Evolutionary conservation across 2,888 invertebrate species (phyloP), one percentile per base, ranked within the genome.

Genomic region (Ischnura elegans): DNA sequence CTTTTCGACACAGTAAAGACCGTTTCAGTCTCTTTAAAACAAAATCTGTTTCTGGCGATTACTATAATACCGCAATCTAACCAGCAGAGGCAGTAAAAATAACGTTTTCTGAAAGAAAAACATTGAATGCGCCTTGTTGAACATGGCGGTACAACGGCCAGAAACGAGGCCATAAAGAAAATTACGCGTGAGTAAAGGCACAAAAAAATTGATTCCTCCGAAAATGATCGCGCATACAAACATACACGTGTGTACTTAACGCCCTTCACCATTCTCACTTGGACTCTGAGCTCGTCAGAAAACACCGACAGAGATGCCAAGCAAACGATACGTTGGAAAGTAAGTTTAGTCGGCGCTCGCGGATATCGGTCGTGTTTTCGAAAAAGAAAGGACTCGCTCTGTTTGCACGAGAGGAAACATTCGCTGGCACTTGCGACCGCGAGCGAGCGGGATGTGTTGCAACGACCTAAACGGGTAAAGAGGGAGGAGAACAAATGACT

Each of bases 351-450:
- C 21, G 61, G 61, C n/a, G n/a, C n/a, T n/a, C n/a, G n/a, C 8
- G 61, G 61, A 61, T 25, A n/a, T n/a, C n/a, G 61, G n/a, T n/a
- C 10, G 61, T 61, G n/a, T 61, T 61, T 61, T 61, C n/a, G n/a
- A n/a, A 61, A 61, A 61, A 61, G 61, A 16, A 76, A 76, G 76
- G 76, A 76, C 76, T 76, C 61, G 8, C 76, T 36, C 76, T n/a
- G 25, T 61, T n/a, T 61, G n/a, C n/a, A 29, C 36, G 76, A 13
- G 36, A 36, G 25, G 25, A 76, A 29, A 76, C 76, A 29, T 51
- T 29, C 36, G 36, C 36, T 76, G 76, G 76, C 76, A 76, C 76
- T 36, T 76, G 76, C n/a, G 76, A 29, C n/a, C 76, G 29, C 76
- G 51, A 13, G 51, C 51, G n/a, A n/a, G n/a, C n/a, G n/a, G n/a